phyloP scores from a whole-genome alignment of 2,888 invertebrate genomes.

The Andrena hattorfiana region DNA sequence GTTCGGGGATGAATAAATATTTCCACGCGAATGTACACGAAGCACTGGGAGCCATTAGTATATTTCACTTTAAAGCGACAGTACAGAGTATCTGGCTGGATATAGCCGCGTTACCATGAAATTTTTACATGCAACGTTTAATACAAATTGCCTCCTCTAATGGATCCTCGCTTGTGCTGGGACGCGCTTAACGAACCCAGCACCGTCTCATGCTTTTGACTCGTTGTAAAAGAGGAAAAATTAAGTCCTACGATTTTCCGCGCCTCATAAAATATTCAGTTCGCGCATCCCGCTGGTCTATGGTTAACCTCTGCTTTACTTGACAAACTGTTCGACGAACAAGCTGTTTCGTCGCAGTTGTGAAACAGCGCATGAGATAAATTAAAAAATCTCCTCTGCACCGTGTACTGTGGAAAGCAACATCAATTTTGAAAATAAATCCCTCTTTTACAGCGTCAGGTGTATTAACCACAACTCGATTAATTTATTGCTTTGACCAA shows the following conservation, averaged over 20 bases:
- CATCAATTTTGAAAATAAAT: not conserved
- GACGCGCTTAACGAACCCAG: conserved; percentile 3
- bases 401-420: too few relatives aligned
- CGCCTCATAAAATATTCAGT: conserved; percentile 6
- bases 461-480: not conserved
- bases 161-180: not conserved
- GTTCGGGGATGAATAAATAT: conserved; percentile 11
- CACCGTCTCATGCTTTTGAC: conserved; percentile 6
- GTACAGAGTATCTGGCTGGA: not conserved
- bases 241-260: not conserved
- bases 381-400: too few relatives aligned
- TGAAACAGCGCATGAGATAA: too few relatives aligned
- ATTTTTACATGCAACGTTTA: conserved; percentile 27
- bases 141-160: conserved; percentile 19
- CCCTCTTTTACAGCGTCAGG: not conserved
- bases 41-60: too few relatives aligned
- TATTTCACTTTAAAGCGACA: conserved; percentile 13
- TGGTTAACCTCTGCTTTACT: not conserved
- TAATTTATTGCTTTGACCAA: not conserved
- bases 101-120: conserved; percentile 12
- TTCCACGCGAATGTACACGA: not conserved
- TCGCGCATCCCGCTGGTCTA: not conserved
- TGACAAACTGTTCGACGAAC: not conserved
- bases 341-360: not conserved
- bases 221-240: conserved; percentile 7